Evolutionary conservation across 2,113 vertebrate genomes (phyloP).

Genomic region (Cisticola juncidis): DNA sequence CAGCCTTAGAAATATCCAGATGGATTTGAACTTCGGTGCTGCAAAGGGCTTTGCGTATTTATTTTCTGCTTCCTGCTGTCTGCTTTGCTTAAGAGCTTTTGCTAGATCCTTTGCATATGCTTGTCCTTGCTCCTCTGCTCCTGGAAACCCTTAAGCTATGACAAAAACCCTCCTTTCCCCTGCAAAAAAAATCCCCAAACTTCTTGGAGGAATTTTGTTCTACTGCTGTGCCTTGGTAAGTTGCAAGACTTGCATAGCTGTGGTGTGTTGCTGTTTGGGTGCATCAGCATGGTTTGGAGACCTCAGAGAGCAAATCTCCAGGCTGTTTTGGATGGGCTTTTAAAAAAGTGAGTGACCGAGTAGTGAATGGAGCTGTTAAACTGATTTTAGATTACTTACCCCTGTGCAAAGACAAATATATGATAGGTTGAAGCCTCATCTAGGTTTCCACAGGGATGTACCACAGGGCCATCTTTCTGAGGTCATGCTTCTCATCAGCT

Average conservation of each 20-base stretch:
- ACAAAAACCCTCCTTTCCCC: neutral
- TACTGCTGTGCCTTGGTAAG: neutral
- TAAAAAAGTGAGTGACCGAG: neutral
- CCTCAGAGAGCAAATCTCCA: neutral
- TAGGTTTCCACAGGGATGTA: neutral
- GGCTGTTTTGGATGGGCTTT: neutral
- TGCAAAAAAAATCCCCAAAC: neutral
- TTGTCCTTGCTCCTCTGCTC: neutral
- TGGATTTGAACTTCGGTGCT: slow-evolving; percentile 9
- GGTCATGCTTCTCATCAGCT: neutral
- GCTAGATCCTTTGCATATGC: neutral
- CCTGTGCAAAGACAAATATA: neutral
- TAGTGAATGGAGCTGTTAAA: neutral
- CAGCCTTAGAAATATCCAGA: neutral
- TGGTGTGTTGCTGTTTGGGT: neutral
- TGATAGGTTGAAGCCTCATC: neutral
- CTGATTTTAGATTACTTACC: neutral
- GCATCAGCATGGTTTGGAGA: neutral
- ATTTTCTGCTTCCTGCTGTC: slow-evolving; percentile 14
- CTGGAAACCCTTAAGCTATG: neutral
- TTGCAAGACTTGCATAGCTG: neutral
- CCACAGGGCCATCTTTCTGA: neutral
- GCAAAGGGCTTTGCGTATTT: neutral
- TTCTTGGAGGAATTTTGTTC: neutral
- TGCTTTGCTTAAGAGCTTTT: slow-evolving; percentile 21